Conservation (phyloP, 2,113 vertebrate species). For the Puma concolor region DNA sequence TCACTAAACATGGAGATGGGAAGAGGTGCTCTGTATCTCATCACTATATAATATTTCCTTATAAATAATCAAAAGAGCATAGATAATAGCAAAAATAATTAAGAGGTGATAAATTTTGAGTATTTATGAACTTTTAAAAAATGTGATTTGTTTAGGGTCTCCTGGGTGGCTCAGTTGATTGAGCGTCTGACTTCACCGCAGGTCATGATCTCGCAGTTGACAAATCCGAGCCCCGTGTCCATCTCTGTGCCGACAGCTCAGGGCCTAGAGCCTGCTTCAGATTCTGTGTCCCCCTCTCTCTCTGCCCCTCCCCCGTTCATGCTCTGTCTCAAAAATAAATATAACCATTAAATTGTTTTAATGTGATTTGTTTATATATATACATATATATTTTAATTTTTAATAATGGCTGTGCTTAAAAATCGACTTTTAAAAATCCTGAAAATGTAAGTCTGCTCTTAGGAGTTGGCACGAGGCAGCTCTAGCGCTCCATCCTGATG, state of each 20-base stretch:
- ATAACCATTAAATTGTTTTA: neutral
- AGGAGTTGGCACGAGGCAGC: rapidly evolving
- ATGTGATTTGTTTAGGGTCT: neutral
- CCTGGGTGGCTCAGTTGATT: too few species aligned
- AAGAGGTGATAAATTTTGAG: neutral
- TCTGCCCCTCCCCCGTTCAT: too few species aligned
- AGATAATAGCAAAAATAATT: neutral
- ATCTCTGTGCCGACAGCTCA: too few species aligned
- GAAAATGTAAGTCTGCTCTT: neutral
- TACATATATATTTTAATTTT: neutral
- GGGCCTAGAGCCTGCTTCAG: too few species aligned
- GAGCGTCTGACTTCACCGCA: too few species aligned
- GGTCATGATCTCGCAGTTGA: too few species aligned
- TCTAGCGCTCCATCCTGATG: neutral
- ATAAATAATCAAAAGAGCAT: neutral
- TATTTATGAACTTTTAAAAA: neutral
- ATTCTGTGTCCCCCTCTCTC: too few species aligned
- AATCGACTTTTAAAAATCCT: neutral
- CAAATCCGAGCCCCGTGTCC: too few species aligned
- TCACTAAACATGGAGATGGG: neutral
- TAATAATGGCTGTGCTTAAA: neutral
- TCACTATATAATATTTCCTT: neutral
- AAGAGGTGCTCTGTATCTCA: neutral
- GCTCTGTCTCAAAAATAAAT: too few species aligned
- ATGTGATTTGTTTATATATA: neutral